These are phyloP conservation scores for Lepidurus arcticus DNA, from an alignment of 1,140 invertebrate genomes.

Conservation along the genomic window DNA sequence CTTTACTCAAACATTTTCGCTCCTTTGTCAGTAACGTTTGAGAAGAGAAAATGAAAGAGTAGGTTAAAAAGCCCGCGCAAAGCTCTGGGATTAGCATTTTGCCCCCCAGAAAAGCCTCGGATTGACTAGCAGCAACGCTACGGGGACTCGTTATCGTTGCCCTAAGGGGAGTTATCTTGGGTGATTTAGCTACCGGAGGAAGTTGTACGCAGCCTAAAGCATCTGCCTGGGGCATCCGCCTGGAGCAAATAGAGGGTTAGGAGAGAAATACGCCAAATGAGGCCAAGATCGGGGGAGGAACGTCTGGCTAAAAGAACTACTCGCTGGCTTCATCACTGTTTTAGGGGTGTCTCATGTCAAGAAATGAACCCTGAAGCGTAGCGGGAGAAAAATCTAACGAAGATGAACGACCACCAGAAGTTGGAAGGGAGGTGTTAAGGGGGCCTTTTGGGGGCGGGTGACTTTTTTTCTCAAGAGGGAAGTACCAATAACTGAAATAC, in stretches of 20 bases:
- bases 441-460: not conserved
- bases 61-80: not conserved
- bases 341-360: not conserved
- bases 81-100: slow-evolving; percentile 5
- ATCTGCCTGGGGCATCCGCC: not conserved
- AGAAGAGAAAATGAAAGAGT: not conserved
- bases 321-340: not conserved
- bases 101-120: not conserved
- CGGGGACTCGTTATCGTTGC: not conserved
- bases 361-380: not conserved
- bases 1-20: not conserved
- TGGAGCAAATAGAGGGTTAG: not conserved
- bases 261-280: not conserved
- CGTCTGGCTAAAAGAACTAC: not conserved
- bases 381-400: not conserved
- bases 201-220: not conserved
- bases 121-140: not conserved
- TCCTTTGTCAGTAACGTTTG: not conserved
- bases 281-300: not conserved
- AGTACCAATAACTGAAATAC: slow-evolving; percentile 5
- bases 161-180: not conserved
- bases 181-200: not conserved
- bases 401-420: not conserved
- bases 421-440: not conserved
- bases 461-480: slow-evolving; percentile 14